Conservation (phyloP, 1,140 invertebrate species). For the Drosophila willistoni region DNA sequence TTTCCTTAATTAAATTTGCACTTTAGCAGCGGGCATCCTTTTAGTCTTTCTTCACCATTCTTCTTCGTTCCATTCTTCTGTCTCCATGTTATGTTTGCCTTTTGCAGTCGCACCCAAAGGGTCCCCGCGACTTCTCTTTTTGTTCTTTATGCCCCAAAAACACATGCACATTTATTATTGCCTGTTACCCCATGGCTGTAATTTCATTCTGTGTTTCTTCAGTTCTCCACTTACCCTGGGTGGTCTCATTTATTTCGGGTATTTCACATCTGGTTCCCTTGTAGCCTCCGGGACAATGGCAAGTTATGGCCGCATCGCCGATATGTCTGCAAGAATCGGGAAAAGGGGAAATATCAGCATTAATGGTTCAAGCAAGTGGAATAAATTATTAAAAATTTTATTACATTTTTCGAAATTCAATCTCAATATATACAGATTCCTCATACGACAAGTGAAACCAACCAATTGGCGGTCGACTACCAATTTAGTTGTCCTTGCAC, state of each 20-base stretch:
- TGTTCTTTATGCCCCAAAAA: conserved; percentile 26
- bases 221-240: conserved; percentile 70
- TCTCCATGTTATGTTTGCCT: neutral
- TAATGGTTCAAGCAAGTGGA: neutral
- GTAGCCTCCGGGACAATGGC: conserved; percentile 87
- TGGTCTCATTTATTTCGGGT: conserved; percentile 83
- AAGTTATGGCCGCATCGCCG: conserved; percentile 88
- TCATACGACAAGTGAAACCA: too few species aligned
- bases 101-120: neutral
- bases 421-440: neutral
- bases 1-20: conserved; percentile 79
- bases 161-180: conserved; percentile 63
- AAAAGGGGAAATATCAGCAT: conserved; percentile 18
- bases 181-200: conserved; percentile 32
- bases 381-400: neutral
- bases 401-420: neutral
- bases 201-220: conserved; percentile 22
- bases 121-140: neutral
- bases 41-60: conserved; percentile 1
- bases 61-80: neutral
- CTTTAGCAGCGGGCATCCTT: conserved; percentile 27
- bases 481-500: too few species aligned
- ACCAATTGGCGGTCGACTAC: too few species aligned
- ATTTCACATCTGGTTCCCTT: conserved; percentile 88
- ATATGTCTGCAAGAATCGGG: conserved; percentile 85